Evolutionary conservation across 2,797 vertebrate genomes (phyloP).

Genomic region (Heterohyrax brucei): DNA sequence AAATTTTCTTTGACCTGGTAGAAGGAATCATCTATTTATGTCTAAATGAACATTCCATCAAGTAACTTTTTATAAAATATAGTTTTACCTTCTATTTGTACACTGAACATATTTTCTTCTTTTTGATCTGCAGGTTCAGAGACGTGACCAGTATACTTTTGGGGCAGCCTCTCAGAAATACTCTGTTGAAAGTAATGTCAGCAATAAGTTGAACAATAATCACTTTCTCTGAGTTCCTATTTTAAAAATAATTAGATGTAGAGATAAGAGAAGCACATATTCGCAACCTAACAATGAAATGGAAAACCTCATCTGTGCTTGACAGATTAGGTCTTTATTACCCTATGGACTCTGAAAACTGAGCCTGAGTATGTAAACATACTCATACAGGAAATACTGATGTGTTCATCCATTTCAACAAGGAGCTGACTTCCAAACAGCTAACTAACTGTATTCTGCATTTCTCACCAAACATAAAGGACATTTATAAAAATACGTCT

Average conservation of each 20-base stretch:
- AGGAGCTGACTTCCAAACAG: neutral
- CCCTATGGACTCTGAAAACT: neutral
- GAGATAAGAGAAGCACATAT: neutral
- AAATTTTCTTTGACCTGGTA: neutral
- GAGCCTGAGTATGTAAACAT: neutral
- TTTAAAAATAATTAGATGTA: constrained; percentile 38
- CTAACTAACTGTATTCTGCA: neutral
- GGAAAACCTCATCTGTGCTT: neutral
- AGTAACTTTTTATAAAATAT: neutral
- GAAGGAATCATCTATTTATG: neutral
- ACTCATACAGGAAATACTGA: constrained; percentile 37
- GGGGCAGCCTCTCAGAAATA: constrained; percentile 89
- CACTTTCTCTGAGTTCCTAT: constrained; percentile 10
- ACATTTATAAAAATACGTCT: neutral
- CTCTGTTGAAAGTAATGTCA: constrained; percentile 87
- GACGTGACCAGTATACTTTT: neutral
- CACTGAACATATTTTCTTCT: constrained; percentile 81
- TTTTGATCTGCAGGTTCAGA: constrained; percentile 76
- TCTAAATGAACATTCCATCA: constrained; percentile 40
- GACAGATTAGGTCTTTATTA: neutral
- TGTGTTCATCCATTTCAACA: neutral
- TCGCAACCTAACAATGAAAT: constrained; percentile 2
- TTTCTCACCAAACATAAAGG: neutral
- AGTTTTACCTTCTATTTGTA: constrained; percentile 91
- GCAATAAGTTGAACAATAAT: neutral